These are phyloP conservation scores for Podarcis lilfordi DNA, from an alignment of 2,797 vertebrate species.

Conservation along the genomic window DNA sequence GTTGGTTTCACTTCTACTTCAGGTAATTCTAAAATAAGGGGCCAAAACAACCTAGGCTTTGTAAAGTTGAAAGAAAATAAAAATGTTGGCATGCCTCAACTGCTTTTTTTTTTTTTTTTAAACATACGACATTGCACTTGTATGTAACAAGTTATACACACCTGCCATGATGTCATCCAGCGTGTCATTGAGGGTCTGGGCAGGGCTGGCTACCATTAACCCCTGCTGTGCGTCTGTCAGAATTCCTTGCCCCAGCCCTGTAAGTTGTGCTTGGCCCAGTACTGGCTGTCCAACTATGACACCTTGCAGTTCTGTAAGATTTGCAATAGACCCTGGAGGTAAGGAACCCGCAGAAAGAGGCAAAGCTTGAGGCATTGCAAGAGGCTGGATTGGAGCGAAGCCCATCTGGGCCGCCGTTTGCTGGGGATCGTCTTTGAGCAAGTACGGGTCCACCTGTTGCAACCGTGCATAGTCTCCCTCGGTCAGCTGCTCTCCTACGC, in stretches of 20 bases:
- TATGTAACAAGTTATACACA: constrained; percentile 81
- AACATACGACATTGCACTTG: constrained; percentile 78
- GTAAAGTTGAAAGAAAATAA: constrained; percentile 24
- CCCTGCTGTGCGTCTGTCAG: constrained; percentile 87
- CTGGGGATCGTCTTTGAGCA: constrained; percentile 84
- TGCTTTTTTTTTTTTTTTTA: constrained; percentile 55
- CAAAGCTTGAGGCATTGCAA: constrained; percentile 84
- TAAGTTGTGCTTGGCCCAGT: constrained; percentile 86
- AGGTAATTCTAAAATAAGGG: not conserved
- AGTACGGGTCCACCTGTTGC: constrained; percentile 84
- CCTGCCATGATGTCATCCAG: constrained; percentile 90
- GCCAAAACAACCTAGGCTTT: constrained; percentile 32
- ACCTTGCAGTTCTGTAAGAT: constrained; percentile 87
- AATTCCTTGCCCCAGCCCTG: constrained; percentile 87
- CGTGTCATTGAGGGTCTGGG: constrained; percentile 89
- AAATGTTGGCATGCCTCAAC: constrained; percentile 71
- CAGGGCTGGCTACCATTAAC: constrained; percentile 89
- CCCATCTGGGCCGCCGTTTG: constrained; percentile 83
- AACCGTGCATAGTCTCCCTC: constrained; percentile 86
- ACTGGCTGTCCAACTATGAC: constrained; percentile 88
- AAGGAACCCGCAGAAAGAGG: constrained; percentile 83
- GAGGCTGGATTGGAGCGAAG: constrained; percentile 84
- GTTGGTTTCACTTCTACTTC: constrained; percentile 17
- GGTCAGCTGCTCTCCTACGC: constrained; percentile 83
- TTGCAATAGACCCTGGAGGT: constrained; percentile 85